Evolutionary conservation across 2,888 invertebrate genomes (phyloP), one percentile per base, ranked within the genome.

Genomic region (Pollenia labialis): DNA sequence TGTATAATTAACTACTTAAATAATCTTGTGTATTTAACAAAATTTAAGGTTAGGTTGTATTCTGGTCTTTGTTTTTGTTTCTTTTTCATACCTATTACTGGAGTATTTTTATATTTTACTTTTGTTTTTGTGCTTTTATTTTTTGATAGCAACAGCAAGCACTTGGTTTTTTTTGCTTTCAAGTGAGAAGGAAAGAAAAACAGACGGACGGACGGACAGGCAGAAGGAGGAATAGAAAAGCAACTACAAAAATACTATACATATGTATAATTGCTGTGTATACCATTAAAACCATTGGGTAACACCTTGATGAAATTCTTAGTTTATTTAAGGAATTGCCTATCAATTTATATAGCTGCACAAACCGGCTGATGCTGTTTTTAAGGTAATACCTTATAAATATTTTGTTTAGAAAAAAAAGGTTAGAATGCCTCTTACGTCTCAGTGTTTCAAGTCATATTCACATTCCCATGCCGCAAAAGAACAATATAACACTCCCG

Each of bases 261-360:
- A 46, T 58, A 50, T 23, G 50, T 83, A 76, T 76, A 81, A 68
- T 62, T 80, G 72, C 74, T 86, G 76, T 85, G 86, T 88, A 86
- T 87, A 88, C 82, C 50, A 87, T 77, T 72, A 50, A 77, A 85
- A 85, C 18, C 71, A 77, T 85, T 85, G 86, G 77, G 74, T 88
- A 85, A 85, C 87, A 85, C 75, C 86, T 83, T 71, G 40, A 56
- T 44, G 44, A 46, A 71, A 58, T 66, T 72, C 4, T 40, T 16
- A n/a, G 3, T 68, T 68, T 64, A 42, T 72, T 72, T 64, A 44
- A 79, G 16, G 46, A 84, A 75, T 44, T 50, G 32, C 4, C 2
- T n/a, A 56, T n/a, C 10, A 16, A 81, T 18, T 40, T 56, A 3
- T 54, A 12, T 44, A 23, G 0, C n/a, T 10, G 12, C 32, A 16